Percentiles rank a stretch among this genome's conserved stretches.
Conservation (phyloP, 2,888 invertebrate genomes). For the Amblyjoppa proteus region DNA sequence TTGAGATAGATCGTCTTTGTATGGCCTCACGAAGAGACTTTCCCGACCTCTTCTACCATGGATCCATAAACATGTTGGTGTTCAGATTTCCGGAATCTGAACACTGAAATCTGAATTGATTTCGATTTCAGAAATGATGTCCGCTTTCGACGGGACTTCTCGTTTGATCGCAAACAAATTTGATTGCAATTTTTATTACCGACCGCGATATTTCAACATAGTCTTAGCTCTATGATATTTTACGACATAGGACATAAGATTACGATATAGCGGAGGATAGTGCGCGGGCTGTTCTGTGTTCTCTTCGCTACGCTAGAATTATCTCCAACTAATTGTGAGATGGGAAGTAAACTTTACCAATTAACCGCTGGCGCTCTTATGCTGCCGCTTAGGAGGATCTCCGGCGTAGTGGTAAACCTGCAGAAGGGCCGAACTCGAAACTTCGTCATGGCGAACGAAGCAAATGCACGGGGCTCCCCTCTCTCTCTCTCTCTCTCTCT, state of each 20-base stretch:
- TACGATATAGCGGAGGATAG: conserved; percentile 30
- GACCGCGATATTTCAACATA: background rate
- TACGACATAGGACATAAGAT: background rate
- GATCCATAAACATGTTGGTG: too few relatives aligned
- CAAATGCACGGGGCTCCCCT: conserved; percentile 30
- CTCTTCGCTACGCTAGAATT: conserved; percentile 59
- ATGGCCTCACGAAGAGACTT: too few relatives aligned
- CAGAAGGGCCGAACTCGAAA: conserved; percentile 62
- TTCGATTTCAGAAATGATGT: too few relatives aligned
- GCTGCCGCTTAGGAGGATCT: conserved; percentile 62
- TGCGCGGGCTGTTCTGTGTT: conserved; percentile 37
- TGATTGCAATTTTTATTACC: too few relatives aligned
- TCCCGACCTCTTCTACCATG: too few relatives aligned
- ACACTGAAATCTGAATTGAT: too few relatives aligned
- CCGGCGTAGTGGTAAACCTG: conserved; percentile 53
- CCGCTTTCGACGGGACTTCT: too few relatives aligned
- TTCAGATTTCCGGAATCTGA: too few relatives aligned
- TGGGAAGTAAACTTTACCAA: conserved; percentile 72
- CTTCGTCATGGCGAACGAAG: conserved; percentile 61
- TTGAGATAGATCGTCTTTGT: too few relatives aligned
- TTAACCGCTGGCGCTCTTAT: conserved; percentile 70
- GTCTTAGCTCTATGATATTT: background rate
- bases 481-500: background rate
- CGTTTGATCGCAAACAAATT: too few relatives aligned
- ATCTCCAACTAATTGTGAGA: conserved; percentile 69